These are phyloP conservation scores for Leuctra nigra DNA, from an alignment of 2,888 invertebrate genomes.

Conservation along the genomic window DNA sequence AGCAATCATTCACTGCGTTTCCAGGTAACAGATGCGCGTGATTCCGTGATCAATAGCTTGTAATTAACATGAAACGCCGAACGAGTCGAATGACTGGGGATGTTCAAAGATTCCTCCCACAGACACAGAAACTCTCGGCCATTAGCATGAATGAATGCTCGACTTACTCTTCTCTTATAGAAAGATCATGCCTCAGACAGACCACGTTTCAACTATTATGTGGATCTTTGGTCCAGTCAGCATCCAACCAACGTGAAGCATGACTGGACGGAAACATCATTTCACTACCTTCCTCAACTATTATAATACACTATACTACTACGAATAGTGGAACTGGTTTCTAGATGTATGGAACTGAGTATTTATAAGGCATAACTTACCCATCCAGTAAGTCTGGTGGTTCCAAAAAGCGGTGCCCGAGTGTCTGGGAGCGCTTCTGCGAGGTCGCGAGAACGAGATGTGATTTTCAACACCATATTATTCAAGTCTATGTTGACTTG, in stretches of 20 bases:
- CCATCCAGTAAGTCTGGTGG: background rate
- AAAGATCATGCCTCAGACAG: background rate
- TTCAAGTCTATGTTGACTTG: too few relatives aligned
- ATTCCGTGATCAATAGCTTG: too few relatives aligned
- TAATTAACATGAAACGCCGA: too few relatives aligned
- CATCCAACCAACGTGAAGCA: background rate
- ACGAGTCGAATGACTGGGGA: too few relatives aligned
- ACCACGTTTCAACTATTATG: background rate
- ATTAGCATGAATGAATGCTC: background rate
- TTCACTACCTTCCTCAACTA: slow-evolving; percentile 12
- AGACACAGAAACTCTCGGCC: too few relatives aligned
- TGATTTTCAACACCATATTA: too few relatives aligned
- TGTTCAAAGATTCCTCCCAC: too few relatives aligned
- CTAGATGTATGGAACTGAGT: slow-evolving; percentile 2
- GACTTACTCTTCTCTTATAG: background rate
- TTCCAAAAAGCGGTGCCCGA: slow-evolving; percentile 11
- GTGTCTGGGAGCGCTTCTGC: too few relatives aligned
- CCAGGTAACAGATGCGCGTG: too few relatives aligned
- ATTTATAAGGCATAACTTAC: slow-evolving; percentile 8
- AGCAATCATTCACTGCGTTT: too few relatives aligned
- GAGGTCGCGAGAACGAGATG: too few relatives aligned
- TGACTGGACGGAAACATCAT: slow-evolving; percentile 5
- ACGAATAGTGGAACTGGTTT: slow-evolving; percentile 1
- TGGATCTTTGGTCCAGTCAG: background rate
- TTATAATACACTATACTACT: background rate